Conservation (phyloP, 2,113 vertebrate species). For the Pterocles orientalis region DNA sequence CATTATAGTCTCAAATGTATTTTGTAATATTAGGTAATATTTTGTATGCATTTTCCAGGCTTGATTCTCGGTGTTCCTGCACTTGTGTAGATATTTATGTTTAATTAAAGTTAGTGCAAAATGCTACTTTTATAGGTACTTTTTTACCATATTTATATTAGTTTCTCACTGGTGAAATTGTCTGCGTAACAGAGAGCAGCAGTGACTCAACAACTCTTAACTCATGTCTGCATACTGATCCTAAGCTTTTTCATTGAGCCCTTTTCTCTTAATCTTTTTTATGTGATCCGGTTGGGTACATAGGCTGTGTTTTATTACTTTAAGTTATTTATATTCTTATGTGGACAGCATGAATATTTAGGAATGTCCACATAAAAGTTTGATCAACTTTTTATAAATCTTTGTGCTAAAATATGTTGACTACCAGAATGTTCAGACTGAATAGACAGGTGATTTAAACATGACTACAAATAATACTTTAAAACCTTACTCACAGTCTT, state of each 20-base stretch:
- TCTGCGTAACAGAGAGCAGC: neutral
- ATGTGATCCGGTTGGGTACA: neutral
- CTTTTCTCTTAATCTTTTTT: neutral
- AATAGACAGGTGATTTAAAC: neutral
- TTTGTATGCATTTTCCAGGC: neutral
- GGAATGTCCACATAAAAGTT: neutral
- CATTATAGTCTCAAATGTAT: neutral
- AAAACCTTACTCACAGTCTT: neutral
- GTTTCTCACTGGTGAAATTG: neutral
- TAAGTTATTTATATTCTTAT: neutral
- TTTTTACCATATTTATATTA: neutral
- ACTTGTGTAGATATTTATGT: neutral
- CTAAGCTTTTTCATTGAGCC: neutral
- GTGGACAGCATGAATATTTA: neutral
- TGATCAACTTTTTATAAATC: neutral
- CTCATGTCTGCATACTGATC: neutral
- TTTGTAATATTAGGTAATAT: neutral
- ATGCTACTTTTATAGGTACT: neutral
- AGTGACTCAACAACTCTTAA: neutral
- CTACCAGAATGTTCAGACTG: neutral
- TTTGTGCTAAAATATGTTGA: neutral
- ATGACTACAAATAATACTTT: neutral
- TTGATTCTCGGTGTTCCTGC: neutral
- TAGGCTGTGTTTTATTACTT: neutral
- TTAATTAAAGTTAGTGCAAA: neutral